Conservation (phyloP, 2,888 invertebrate species). For the Dyspetes luteomarginatus region DNA sequence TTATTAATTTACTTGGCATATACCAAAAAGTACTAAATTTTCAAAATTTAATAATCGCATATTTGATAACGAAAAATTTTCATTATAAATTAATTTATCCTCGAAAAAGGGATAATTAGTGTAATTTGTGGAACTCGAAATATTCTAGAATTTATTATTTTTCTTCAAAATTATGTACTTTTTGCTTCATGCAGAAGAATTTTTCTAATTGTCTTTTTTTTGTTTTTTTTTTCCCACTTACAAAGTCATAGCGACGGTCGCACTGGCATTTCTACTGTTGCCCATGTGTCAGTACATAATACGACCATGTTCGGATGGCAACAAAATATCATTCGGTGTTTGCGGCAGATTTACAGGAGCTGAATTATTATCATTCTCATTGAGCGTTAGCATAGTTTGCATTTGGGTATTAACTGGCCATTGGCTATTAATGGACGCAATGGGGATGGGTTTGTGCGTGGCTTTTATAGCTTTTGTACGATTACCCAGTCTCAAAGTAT, state of each 20-base stretch:
- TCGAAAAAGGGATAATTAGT: not conserved
- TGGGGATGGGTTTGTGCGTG: constrained; percentile 99
- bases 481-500: constrained; percentile 97
- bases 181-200: not conserved
- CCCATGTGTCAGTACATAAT: constrained; percentile 99
- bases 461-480: constrained; percentile 98
- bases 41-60: too few relatives aligned
- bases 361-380: constrained; percentile 95
- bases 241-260: constrained; percentile 96
- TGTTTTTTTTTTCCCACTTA: too few relatives aligned
- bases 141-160: too few relatives aligned
- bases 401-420: constrained; percentile 99
- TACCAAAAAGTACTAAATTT: constrained; percentile 12
- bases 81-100: constrained; percentile 30
- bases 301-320: constrained; percentile 92
- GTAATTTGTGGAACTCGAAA: too few relatives aligned
- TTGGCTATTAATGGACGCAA: constrained; percentile 99
- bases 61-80: too few relatives aligned
- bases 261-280: constrained; percentile 96
- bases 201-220: too few relatives aligned
- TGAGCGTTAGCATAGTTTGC: constrained; percentile 96
- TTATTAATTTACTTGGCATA: constrained; percentile 49
- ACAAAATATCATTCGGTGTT: constrained; percentile 94
- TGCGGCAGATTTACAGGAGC: constrained; percentile 98
- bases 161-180: not conserved